phyloP scores from a whole-genome alignment of 2,113 vertebrate species.

The Psilopsiagon aurifrons region DNA sequence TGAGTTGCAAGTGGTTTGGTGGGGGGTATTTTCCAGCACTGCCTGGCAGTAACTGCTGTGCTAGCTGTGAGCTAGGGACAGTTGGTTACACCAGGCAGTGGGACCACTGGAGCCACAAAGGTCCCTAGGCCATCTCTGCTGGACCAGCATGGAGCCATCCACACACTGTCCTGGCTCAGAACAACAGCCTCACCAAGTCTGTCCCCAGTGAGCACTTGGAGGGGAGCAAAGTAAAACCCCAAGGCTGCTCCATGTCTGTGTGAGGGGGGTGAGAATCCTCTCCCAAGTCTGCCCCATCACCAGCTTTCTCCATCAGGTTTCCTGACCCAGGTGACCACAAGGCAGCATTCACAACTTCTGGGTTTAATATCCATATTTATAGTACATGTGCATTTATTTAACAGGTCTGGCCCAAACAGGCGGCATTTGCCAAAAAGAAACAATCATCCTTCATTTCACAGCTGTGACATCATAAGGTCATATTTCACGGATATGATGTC shows the following conservation, averaged over 20 bases:
- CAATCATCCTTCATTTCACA: conserved; percentile 58
- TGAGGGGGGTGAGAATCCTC: background rate
- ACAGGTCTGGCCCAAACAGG: conserved; percentile 55
- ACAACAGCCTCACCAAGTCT: background rate
- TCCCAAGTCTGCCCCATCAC: background rate
- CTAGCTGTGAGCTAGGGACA: background rate
- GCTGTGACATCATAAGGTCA: conserved; percentile 68
- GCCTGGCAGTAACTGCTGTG: background rate
- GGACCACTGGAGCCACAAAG: accelerated
- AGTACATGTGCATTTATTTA: conserved; percentile 48
- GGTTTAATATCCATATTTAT: conserved; percentile 40
- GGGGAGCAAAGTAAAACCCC: background rate
- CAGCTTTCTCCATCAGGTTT: background rate
- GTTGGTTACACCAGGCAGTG: background rate
- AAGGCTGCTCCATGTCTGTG: accelerated
- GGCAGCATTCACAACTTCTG: conserved; percentile 8
- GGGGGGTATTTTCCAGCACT: accelerated
- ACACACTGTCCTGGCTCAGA: accelerated
- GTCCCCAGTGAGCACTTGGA: background rate
- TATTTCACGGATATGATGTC: conserved; percentile 69
- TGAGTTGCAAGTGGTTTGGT: background rate
- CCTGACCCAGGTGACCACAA: background rate
- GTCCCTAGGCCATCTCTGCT: background rate
- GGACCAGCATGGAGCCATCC: accelerated
- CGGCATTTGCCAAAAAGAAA: conserved; percentile 13